Base-by-base conservation (phyloP, 1,140 invertebrate species). In the Olivierus martensii region DNA sequence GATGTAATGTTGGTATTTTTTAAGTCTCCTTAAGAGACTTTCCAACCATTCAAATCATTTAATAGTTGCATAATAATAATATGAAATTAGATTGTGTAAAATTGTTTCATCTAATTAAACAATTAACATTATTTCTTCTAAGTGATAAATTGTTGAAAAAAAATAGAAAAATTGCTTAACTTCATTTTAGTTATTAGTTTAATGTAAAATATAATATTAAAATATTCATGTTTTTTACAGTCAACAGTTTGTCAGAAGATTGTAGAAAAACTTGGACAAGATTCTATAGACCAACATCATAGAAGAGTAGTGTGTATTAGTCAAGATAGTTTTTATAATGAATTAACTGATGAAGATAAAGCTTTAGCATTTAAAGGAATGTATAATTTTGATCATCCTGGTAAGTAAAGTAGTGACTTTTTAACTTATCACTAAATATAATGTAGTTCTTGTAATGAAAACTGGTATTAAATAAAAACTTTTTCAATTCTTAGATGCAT, bases 301-400 rank as follows among this genome's bases (percentile, higher is more conserved):
- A 73, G 90, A 50, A 83, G 90, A 65, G 93, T 99, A 3, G 83
- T 89, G 12, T 85, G 87, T 60, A 93, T 99, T 61, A 89, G 87
- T 46, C 90, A 95, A 66, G 94, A 99, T 62, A 88, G 87, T 49
- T 98, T 98, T 72, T 98, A 98, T 69, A 77, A 85, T 46, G 80
- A 89, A 57, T 74, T 99, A 19, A 83, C 78, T 12, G 71, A 77
- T 1, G 78, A 81, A 11, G 90, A 98, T 66, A 82, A 82, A 63
- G 63, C 77, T 0, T 81, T 82, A 65, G 93, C 92, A n/a, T 77
- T 81, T 47, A 83, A 84, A 62, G 93, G 94, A 45, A 79, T 87
- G 55, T 98, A 87, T 64, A 95, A 99, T 73, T 99, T 98, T 73
- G 94, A 99, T 71, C 94, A 99, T 75, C 94, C 94, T 21, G 75